Evolutionary conservation across 2,113 vertebrate species (phyloP).

Genomic region (Sebastes schlegelii): DNA sequence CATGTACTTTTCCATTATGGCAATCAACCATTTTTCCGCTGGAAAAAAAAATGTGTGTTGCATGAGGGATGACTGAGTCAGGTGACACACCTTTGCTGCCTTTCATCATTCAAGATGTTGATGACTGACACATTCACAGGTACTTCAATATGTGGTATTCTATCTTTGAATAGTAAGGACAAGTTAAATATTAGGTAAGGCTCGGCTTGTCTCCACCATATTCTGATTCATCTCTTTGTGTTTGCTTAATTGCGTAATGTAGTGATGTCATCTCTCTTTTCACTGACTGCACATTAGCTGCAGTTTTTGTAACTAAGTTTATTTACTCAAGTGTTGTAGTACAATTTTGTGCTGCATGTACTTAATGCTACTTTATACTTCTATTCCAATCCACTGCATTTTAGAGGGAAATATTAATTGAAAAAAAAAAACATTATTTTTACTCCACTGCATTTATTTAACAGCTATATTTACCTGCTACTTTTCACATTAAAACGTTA

Average conservation of each 20-base stretch:
- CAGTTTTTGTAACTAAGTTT: background rate
- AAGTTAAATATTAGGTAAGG: background rate
- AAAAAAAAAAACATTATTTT: background rate
- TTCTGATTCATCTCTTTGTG: background rate
- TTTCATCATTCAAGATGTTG: constrained; percentile 1
- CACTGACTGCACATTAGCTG: background rate
- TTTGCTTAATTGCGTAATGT: background rate
- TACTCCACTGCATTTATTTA: background rate
- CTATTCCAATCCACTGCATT: too few species aligned
- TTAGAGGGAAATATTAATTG: too few species aligned
- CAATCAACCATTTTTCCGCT: background rate
- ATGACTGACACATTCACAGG: background rate
- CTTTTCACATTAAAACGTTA: background rate
- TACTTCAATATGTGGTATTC: background rate
- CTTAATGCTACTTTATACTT: background rate
- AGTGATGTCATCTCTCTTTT: background rate
- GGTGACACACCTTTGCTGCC: background rate
- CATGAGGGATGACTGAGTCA: background rate
- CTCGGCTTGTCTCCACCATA: background rate
- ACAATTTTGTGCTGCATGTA: background rate
- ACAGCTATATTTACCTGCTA: background rate
- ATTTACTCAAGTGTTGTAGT: background rate
- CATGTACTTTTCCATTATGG: constrained; percentile 7
- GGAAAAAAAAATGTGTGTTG: background rate
- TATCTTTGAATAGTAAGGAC: background rate